phyloP scores from a whole-genome alignment of 2,888 invertebrate genomes.

The Celastrina argiolus region DNA sequence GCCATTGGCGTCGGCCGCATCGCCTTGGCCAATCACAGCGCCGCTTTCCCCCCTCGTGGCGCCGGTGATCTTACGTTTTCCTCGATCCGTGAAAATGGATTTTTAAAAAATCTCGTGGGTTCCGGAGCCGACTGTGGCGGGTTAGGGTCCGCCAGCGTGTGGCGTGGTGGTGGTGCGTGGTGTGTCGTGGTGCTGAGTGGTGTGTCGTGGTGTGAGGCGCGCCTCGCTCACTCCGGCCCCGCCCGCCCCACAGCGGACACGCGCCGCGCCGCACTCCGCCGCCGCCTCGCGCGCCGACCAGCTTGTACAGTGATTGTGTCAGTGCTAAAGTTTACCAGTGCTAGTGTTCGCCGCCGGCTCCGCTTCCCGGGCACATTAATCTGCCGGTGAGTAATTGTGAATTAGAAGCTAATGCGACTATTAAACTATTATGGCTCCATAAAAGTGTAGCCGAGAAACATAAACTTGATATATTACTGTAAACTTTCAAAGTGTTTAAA shows the following conservation, averaged over 20 bases:
- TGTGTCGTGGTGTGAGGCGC: background rate
- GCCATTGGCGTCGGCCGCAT: constrained; percentile 63
- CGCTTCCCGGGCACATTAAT: background rate
- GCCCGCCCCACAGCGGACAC: background rate
- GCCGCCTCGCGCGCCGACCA: constrained; percentile 2
- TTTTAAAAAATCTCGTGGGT: background rate
- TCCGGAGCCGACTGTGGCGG: background rate
- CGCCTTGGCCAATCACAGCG: constrained; percentile 62
- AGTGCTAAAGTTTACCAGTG: constrained; percentile 6
- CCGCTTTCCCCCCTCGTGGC: constrained; percentile 61
- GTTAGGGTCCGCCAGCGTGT: background rate
- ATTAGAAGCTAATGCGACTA: background rate
- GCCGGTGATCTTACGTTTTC: constrained; percentile 51
- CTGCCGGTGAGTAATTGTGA: constrained; percentile 16
- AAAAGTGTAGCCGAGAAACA: constrained; percentile 3
- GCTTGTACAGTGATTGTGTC: background rate
- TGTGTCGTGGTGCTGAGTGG: background rate
- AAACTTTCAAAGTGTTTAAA: constrained; percentile 6
- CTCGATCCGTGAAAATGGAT: constrained; percentile 45
- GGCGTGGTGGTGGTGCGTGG: background rate
- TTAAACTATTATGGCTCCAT: constrained; percentile 15
- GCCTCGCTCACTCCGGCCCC: background rate
- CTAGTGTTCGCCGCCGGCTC: background rate
- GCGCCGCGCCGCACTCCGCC: background rate
- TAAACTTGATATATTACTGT: constrained; percentile 19